These are phyloP conservation scores for Sphaerodactylus townsendi DNA, from an alignment of 2,113 vertebrate species.

Conservation along the genomic window DNA sequence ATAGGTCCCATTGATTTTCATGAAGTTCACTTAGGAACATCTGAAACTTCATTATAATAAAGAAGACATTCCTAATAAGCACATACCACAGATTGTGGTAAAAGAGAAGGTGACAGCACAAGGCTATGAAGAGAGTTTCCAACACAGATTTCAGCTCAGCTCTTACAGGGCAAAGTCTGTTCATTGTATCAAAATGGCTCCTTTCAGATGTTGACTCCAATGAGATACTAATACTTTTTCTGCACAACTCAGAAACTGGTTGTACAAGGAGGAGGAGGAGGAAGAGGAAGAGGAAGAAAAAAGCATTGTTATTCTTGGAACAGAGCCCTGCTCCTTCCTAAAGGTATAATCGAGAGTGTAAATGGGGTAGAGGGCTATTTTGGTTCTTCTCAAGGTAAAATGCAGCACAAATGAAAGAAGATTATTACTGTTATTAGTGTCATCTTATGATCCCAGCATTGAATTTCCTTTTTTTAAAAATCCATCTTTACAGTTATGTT, in stretches of 20 bases:
- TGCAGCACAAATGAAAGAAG: conserved; percentile 46
- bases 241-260: background rate
- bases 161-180: background rate
- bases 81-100: background rate
- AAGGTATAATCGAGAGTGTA: background rate
- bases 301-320: background rate
- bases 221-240: background rate
- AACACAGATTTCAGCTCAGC: background rate
- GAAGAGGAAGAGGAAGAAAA: too few relatives aligned
- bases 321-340: background rate
- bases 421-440: conserved; percentile 39
- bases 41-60: background rate
- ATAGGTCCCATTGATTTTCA: too few relatives aligned
- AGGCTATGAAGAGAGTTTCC: background rate
- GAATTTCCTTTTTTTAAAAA: conserved; percentile 38
- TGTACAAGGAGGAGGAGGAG: too few relatives aligned
- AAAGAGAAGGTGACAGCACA: background rate
- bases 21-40: too few relatives aligned
- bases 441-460: conserved; percentile 20
- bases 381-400: conserved; percentile 46
- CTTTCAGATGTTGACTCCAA: background rate
- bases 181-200: background rate
- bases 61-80: background rate
- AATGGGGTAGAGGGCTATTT: conserved; percentile 25
- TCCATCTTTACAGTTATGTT: conserved; percentile 52